Evolutionary conservation across 2,797 vertebrate genomes (phyloP).

Genomic region (Pseudomugil tenellus): DNA sequence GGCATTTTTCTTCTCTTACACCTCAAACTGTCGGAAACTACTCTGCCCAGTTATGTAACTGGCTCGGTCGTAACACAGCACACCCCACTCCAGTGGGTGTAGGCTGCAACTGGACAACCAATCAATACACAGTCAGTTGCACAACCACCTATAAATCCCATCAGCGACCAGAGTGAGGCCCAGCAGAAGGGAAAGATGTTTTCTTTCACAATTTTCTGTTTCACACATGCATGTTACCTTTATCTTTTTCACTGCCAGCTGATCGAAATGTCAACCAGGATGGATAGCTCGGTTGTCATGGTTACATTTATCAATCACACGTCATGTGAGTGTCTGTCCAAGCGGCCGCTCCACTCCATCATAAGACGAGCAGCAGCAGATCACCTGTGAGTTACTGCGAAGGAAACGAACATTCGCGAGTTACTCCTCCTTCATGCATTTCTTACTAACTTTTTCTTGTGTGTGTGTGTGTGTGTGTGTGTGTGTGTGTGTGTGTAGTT

Average conservation of each 20-base stretch:
- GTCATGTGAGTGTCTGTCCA: conserved; percentile 74
- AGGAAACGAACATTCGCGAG: conserved; percentile 3
- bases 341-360: conserved; percentile 77
- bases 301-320: conserved; percentile 82
- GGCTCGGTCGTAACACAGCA: conserved; percentile 15
- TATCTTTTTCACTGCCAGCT: conserved; percentile 57
- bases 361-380: conserved; percentile 73
- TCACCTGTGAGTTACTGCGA: conserved; percentile 70
- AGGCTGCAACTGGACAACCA: conserved; percentile 37
- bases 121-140: conserved; percentile 25
- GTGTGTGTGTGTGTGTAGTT: conserved; percentile 61
- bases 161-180: conserved; percentile 19
- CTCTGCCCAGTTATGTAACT: conserved; percentile 35
- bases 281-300: conserved; percentile 67
- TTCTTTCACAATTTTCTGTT: background rate
- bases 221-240: conserved; percentile 1
- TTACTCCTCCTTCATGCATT: background rate
- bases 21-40: conserved; percentile 24
- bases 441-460: conserved; percentile 3
- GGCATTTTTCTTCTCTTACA: conserved; percentile 22
- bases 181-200: background rate
- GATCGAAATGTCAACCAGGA: conserved; percentile 72
- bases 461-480: conserved; percentile 16
- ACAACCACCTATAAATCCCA: conserved; percentile 29
- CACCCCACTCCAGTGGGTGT: conserved; percentile 34